Conservation (phyloP, 2,888 invertebrate genomes). For the Acleris sparsana region DNA sequence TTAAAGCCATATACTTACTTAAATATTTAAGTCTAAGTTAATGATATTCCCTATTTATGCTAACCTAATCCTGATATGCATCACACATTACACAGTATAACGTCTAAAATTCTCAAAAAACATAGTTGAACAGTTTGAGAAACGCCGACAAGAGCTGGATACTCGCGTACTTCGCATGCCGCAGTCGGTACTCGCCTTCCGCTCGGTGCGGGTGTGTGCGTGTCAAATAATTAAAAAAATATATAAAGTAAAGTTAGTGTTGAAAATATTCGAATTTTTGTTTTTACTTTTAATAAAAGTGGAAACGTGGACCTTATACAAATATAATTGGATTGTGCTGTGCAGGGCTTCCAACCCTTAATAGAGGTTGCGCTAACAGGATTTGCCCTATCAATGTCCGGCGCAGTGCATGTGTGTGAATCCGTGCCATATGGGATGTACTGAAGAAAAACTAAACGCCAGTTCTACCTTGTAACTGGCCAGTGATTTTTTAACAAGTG, state of each 20-base stretch:
- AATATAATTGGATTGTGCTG: conserved; percentile 26
- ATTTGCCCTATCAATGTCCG: conserved; percentile 31
- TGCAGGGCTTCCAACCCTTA: conserved; percentile 35
- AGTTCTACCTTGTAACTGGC: background rate
- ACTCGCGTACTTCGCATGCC: conserved; percentile 56
- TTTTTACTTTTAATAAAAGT: conserved; percentile 1
- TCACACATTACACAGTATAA: background rate
- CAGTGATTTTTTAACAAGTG: conserved; percentile 3
- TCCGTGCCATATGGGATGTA: conserved; percentile 25
- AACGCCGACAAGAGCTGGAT: conserved; percentile 56
- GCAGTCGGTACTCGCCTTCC: conserved; percentile 56
- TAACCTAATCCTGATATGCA: background rate
- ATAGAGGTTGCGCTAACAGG: conserved; percentile 34
- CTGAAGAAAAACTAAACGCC: background rate
- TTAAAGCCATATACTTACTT: no score
- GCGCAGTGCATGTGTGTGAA: conserved; percentile 27
- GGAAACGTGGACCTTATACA: conserved; percentile 11
- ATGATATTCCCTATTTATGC: no score
- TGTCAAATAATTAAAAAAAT: conserved; percentile 22
- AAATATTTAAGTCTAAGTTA: no score
- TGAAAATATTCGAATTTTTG: background rate
- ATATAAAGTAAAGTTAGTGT: background rate
- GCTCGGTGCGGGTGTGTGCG: conserved; percentile 54
- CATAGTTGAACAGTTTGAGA: conserved; percentile 56
- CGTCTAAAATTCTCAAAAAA: background rate